These are phyloP conservation scores for Paramormyrops hopkinsi DNA, from an alignment of 2,797 vertebrate species.

Conservation along the genomic window DNA sequence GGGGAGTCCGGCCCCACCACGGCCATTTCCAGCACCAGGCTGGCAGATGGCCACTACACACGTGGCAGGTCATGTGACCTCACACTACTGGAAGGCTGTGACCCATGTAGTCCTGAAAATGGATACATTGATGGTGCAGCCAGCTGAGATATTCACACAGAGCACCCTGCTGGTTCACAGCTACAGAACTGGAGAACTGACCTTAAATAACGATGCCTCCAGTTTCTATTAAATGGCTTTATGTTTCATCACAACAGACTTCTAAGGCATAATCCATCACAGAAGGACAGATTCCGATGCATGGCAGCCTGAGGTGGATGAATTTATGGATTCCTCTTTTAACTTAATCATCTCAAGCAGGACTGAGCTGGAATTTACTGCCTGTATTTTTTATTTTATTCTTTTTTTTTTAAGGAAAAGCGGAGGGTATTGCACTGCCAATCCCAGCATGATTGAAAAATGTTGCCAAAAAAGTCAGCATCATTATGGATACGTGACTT, in stretches of 20 bases:
- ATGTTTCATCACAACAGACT: neutral
- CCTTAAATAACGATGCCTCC: neutral
- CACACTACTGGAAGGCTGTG: neutral
- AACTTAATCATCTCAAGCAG: slow-evolving; percentile 13
- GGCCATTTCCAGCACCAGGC: neutral
- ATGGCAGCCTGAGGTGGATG: neutral
- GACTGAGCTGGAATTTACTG: slow-evolving; percentile 15
- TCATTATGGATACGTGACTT: slow-evolving; percentile 21
- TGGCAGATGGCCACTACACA: neutral
- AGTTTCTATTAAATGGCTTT: neutral
- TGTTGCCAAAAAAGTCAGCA: slow-evolving; percentile 13
- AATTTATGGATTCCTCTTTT: slow-evolving; percentile 13
- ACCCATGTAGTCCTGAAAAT: neutral
- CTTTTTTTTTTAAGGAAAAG: slow-evolving; percentile 10
- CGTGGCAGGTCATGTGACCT: neutral
- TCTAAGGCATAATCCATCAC: neutral
- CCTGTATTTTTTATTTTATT: neutral
- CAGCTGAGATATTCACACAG: neutral
- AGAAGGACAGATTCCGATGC: neutral
- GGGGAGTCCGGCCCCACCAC: too few relatives aligned
- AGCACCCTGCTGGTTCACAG: too few relatives aligned
- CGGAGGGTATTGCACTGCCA: slow-evolving; percentile 14
- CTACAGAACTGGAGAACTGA: neutral
- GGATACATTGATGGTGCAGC: neutral
- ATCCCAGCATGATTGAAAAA: slow-evolving; percentile 16